phyloP scores from a whole-genome alignment of 2,797 vertebrate species.

The Phoxinus dragarum region DNA sequence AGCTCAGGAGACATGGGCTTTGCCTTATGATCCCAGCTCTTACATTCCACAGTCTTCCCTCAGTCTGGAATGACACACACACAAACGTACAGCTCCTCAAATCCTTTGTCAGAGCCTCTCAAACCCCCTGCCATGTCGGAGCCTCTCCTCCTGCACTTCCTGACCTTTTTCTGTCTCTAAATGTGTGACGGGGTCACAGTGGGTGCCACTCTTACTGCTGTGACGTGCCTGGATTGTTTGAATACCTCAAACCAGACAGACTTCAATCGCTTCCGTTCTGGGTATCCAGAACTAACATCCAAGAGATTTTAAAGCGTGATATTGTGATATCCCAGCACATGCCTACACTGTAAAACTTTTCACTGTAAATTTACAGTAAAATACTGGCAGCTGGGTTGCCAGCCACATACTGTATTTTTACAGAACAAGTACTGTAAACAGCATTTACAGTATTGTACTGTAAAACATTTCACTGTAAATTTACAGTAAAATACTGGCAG shows the following conservation, averaged over 20 bases:
- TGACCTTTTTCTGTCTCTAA: constrained; percentile 24
- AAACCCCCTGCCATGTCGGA: constrained; percentile 59
- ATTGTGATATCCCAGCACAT: neutral
- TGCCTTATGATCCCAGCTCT: constrained; percentile 44
- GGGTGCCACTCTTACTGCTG: constrained; percentile 10
- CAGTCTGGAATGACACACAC: constrained; percentile 42
- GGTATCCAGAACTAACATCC: neutral
- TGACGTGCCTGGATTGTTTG: constrained; percentile 3
- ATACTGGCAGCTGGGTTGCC: no score
- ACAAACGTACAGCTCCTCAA: neutral
- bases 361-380: no score
- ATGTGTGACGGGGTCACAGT: constrained; percentile 6
- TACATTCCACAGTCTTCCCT: constrained; percentile 62
- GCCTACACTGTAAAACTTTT: no score
- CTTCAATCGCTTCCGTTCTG: neutral
- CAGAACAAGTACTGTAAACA: no score
- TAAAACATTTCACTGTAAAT: no score
- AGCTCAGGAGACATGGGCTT: constrained; percentile 27
- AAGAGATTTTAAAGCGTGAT: neutral
- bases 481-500: no score
- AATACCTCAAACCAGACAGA: constrained; percentile 15
- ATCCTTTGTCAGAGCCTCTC: constrained; percentile 28
- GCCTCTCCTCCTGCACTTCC: constrained; percentile 52
- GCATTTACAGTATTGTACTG: no score
- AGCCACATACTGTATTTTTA: no score